Evolutionary conservation across 2,113 vertebrate genomes (phyloP).

Genomic region (Tamias sibiricus): DNA sequence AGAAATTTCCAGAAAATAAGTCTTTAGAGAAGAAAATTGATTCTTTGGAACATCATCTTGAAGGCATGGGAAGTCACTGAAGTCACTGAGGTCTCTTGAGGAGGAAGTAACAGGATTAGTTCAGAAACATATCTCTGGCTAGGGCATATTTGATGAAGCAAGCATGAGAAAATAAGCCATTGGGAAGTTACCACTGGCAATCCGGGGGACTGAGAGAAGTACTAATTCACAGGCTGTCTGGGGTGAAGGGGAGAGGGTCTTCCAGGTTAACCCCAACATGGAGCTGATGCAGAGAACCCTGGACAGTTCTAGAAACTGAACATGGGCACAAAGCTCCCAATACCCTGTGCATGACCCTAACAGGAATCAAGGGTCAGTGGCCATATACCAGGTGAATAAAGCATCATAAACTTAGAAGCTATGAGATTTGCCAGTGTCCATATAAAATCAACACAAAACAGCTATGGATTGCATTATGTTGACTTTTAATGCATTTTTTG

Average conservation of each 20-base stretch:
- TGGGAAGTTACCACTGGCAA: accelerated
- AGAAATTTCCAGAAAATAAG: not conserved
- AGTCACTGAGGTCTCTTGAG: not conserved
- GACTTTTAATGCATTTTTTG: not conserved
- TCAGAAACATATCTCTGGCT: not conserved
- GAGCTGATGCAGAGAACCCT: not conserved
- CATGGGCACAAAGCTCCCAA: not conserved
- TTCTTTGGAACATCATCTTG: not conserved
- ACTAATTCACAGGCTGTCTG: not conserved
- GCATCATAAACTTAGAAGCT: not conserved
- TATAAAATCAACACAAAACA: not conserved
- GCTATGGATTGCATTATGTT: too few species aligned
- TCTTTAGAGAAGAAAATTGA: not conserved
- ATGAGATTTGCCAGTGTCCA: not conserved
- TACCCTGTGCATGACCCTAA: not conserved
- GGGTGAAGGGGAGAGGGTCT: not conserved
- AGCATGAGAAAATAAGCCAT: not conserved
- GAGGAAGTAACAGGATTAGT: not conserved
- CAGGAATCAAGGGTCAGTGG: not conserved
- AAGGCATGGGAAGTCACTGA: not conserved
- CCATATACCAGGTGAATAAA: not conserved
- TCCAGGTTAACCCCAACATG: not conserved
- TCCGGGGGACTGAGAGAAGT: not conserved
- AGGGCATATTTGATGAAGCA: not conserved
- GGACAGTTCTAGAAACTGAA: not conserved